These are phyloP conservation scores for Aphelinus certus DNA, from an alignment of 1,140 invertebrate genomes.

Conservation along the genomic window DNA sequence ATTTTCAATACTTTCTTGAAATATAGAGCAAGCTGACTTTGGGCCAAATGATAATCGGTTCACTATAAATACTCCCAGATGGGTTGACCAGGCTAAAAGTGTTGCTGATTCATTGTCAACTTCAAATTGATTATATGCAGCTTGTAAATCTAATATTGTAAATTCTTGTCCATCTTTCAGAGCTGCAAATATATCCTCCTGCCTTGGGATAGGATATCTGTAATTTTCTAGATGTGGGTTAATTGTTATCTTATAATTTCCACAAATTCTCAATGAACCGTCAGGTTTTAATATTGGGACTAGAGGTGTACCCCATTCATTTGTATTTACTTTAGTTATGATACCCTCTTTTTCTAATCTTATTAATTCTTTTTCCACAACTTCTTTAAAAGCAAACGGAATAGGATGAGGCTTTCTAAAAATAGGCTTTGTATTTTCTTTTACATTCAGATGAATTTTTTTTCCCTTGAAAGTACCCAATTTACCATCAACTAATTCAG, in stretches of 20 bases:
- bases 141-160: conserved; percentile 54
- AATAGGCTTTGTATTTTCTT: conserved; percentile 21
- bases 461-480: conserved; percentile 46
- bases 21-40: conserved; percentile 46
- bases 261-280: conserved; percentile 61
- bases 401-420: conserved; percentile 15
- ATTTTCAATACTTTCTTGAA: conserved; percentile 51
- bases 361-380: conserved; percentile 2
- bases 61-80: conserved; percentile 52
- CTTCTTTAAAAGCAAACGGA: conserved; percentile 12
- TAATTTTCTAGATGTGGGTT: conserved; percentile 54
- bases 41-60: conserved; percentile 53
- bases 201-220: conserved; percentile 55
- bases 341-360: conserved; percentile 8
- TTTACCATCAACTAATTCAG: conserved; percentile 32
- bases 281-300: conserved; percentile 64
- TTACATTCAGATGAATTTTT: conserved; percentile 6
- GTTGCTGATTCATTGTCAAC: conserved; percentile 48
- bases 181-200: conserved; percentile 46
- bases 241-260: conserved; percentile 64
- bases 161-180: conserved; percentile 51
- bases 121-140: conserved; percentile 58
- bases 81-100: conserved; percentile 55
- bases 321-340: conserved; percentile 35
- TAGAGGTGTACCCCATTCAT: conserved; percentile 65